phyloP scores from a whole-genome alignment of 2,113 vertebrate species.

The Craseonycteris thonglongyai region DNA sequence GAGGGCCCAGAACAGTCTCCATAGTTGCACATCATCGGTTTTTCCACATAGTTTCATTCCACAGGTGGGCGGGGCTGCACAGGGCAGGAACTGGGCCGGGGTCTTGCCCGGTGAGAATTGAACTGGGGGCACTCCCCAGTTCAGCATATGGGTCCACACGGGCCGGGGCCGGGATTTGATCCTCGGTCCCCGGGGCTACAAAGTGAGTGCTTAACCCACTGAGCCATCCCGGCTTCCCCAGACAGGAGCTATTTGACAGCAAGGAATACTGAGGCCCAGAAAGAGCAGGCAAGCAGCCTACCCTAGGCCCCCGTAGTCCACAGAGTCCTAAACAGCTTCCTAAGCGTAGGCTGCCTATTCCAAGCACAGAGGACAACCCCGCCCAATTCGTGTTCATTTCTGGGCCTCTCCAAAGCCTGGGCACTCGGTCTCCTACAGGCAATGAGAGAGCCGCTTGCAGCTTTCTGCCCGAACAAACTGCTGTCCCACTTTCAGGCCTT shows the following conservation, averaged over 20 bases:
- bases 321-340: background rate
- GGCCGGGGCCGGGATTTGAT: too few relatives aligned
- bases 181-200: too few relatives aligned
- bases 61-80: too few relatives aligned
- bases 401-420: background rate
- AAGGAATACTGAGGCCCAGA: background rate
- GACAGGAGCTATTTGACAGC: background rate
- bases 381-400: background rate
- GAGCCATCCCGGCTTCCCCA: too few relatives aligned
- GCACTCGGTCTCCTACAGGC: background rate
- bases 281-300: background rate
- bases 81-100: too few relatives aligned
- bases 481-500: background rate
- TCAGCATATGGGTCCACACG: too few relatives aligned
- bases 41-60: too few relatives aligned
- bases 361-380: background rate
- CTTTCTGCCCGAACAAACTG: background rate
- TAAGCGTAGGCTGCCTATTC: background rate
- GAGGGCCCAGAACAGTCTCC: too few relatives aligned
- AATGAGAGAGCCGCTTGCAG: background rate
- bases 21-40: too few relatives aligned
- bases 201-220: too few relatives aligned
- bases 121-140: too few relatives aligned
- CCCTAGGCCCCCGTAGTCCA: background rate
- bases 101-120: too few relatives aligned